Evolutionary conservation across 1,140 invertebrate genomes (phyloP).

Genomic region (Drosophila navojoa): DNA sequence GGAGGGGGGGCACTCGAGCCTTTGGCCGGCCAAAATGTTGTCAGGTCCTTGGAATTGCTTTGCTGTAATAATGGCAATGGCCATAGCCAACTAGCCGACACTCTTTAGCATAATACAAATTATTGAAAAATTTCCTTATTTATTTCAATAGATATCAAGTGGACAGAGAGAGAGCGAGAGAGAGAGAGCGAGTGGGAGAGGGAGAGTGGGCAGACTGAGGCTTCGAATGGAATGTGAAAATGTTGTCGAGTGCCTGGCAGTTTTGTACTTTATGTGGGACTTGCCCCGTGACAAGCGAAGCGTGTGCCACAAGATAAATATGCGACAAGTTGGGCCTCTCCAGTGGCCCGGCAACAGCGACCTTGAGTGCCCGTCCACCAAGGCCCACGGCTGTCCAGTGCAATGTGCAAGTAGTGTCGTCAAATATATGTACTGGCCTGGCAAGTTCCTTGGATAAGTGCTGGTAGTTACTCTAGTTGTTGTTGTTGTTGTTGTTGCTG

Average conservation of each 20-base stretch:
- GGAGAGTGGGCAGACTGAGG: not conserved
- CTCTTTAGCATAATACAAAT: not conserved
- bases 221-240: slow-evolving; percentile 1
- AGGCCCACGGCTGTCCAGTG: slow-evolving; percentile 40
- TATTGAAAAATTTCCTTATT: not conserved
- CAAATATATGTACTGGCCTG: slow-evolving; percentile 43
- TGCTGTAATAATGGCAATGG: not conserved
- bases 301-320: slow-evolving; percentile 39
- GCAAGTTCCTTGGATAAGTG: slow-evolving; percentile 38
- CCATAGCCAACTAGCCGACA: not conserved
- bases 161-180: not conserved
- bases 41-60: not conserved
- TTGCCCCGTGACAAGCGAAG: slow-evolving; percentile 2
- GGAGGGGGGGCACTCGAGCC: slow-evolving; percentile 9
- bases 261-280: slow-evolving; percentile 20
- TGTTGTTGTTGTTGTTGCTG: slow-evolving; percentile 4
- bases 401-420: slow-evolving; percentile 45
- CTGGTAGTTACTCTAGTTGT: slow-evolving; percentile 7
- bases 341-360: slow-evolving; percentile 9
- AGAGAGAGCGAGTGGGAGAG: not conserved
- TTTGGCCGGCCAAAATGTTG: not conserved
- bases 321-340: slow-evolving; percentile 44
- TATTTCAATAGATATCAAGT: not conserved
- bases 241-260: slow-evolving; percentile 26
- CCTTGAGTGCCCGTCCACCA: slow-evolving; percentile 34